Base-by-base conservation (phyloP, 2,113 vertebrate species). In the Zeus faber region DNA sequence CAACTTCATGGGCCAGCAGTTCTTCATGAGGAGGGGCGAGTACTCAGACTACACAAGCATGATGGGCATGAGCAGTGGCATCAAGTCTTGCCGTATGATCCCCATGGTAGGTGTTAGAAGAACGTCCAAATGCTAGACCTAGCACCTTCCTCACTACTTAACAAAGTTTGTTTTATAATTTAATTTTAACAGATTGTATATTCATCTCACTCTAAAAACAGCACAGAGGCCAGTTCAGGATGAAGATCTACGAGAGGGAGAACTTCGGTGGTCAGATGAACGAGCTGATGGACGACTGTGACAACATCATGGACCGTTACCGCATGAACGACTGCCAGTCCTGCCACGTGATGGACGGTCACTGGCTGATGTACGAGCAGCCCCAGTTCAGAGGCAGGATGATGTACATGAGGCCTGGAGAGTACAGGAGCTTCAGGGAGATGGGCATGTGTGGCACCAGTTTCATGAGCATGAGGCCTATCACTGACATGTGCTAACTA, bases 331-430 rank as follows among this genome's bases (percentile, higher is more conserved):
- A 91, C 23, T 87, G 85, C 57, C 43, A 65, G 82, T 90, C 89
- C 1, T 89, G 87, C 74, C 2, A 87, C 18, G 88, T 91, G 70
- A 82, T 89, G 83, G 89, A 91, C 8, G 90, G 90, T 40, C 88
- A 91, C 77, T 91, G 90, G 90, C 80, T 88, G 74, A 78, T 90
- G 70, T 89, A 84, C 49, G 90, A 90, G 74, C 85, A 88, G 71
- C 65, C 89, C 54, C 26, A 88, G 24, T 90, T 58, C 84, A 88
- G 71, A 75, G 88, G 88, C 69, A 82, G 50, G 70, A 79, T 81
- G 86, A 75, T 77, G 25, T 90, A 89, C 84, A 11, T 89, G 59
- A 87, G 84, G 56, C 88, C 88, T 1, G 86, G 86, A n/a, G 88
- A 89, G 80, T 80, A 88, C 80, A 79, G 71, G 55, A 88, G 52